Evolutionary conservation across 1,140 invertebrate genomes (phyloP), one percentile per base, ranked within the genome.

Genomic region (Ostrea denselamellosa): DNA sequence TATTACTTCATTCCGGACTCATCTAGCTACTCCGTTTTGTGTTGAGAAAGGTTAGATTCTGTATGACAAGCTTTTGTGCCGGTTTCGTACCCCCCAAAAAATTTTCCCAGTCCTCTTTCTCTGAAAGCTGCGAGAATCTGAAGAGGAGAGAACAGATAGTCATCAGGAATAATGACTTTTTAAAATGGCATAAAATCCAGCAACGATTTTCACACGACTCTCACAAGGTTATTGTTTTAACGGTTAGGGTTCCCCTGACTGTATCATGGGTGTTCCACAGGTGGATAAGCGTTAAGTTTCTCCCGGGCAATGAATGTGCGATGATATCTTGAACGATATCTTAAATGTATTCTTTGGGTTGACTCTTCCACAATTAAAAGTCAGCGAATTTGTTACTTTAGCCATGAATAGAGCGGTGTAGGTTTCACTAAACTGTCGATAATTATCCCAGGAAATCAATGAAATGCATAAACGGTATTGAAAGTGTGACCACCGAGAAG

Each of bases 141-240:
- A 77, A 77, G 28, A 28, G 28, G 68, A 25, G 25, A 25, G 17
- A 62, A 77, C 14, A 77, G 68, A 77, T 77, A 77, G 14, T 28
- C 68, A 77, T 77, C 68, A 77, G 68, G 25, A 77, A 77, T 77
- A 77, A 77, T 77, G 68, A 77, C 68, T 77, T 77, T 77, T 77
- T 77, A 77, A 77, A 77, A 77, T 77, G 68, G 68, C 68, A 77
- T 22, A 77, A 77, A 77, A 77, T 77, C 68, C 28, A 28, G 68
- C 68, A 77, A 25, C 25, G 68, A 77, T 77, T 77, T 77, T 77
- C 68, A 77, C 68, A 77, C 68, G 68, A 17, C 68, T 44, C 17
- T 34, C 25, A 77, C 56, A 25, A 77, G 28, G 68, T 22, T 77
- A 77, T 77, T 77, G 68, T 77, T 77, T 77, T 77, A 77, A 77